Base-by-base conservation (phyloP, 2,113 vertebrate genomes). In the Leucosticte australis region DNA sequence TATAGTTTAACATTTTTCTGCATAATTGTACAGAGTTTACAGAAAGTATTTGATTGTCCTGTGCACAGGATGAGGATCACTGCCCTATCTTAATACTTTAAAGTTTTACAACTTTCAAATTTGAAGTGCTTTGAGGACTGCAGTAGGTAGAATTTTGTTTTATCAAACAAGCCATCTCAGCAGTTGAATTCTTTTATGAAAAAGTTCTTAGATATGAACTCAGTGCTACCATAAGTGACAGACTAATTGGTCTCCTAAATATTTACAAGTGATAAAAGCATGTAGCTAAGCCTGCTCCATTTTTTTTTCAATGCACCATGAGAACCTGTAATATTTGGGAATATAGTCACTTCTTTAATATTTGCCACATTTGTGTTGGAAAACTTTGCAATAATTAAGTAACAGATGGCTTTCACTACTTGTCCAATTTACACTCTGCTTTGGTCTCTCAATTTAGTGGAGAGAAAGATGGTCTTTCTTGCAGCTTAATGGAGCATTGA, bases 241-340 rank as follows among this genome's bases (percentile, higher is more conserved):
- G 46, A 63, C 10, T 73, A 47, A 65, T 39, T 23, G 4, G 8
- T 64, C 16, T 63, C 49, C 73, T 74, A 37, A 62, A 41, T 55
- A 63, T 69, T 87, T 55, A 30, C 17, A 52, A 50, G 23, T 49
- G 31, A 53, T 74, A 37, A 53, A 86, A 50, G 11, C 2, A 1
- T 47, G 30, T 13, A 50, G 28, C 46, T 31, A 78, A 74, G 14
- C 22, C 13, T 79, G 13, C 31, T 65, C 3, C 11, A 12, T 63
- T 52, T 56, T 56, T 42, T 42, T 57, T 39, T 22, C 1, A 57
- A 28, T 2, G 8, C 21, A 71, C 1, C 1, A 0, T 47, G 22
- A 84, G 31, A 76, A 79, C 10, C 7, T 84, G 16, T 56, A 75
- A 18, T 89, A 41, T 75, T 84, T 79, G 11, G 68, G 41, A 87